Conservation (phyloP, 2,888 invertebrate genomes). For the Pandemis cinnamomeana region DNA sequence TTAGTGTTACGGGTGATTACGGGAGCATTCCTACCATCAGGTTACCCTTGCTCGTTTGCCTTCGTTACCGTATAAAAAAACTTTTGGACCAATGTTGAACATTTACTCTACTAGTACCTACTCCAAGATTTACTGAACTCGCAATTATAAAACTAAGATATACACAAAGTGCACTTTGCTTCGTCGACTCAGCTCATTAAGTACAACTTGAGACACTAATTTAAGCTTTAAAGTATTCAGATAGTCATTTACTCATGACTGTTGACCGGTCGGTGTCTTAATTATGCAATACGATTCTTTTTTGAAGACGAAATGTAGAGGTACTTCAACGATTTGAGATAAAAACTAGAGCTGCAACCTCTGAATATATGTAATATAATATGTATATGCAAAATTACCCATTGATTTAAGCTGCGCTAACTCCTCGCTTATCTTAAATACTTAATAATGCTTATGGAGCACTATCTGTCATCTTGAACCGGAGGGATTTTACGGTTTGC, state of each 20-base stretch:
- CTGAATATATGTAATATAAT: too few species aligned
- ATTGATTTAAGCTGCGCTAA: too few species aligned
- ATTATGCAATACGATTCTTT: constrained; percentile 64
- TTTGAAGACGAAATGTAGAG: constrained; percentile 50
- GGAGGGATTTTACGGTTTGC: too few species aligned
- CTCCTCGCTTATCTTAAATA: too few species aligned
- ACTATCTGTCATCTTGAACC: too few species aligned
- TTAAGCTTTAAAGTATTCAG: constrained; percentile 74
- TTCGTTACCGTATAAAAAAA: too few species aligned
- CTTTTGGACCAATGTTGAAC: neutral
- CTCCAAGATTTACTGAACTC: neutral
- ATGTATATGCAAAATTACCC: too few species aligned
- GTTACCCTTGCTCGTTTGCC: too few species aligned
- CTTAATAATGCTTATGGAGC: too few species aligned
- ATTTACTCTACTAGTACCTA: neutral
- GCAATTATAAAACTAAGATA: constrained; percentile 1
- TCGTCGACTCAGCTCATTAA: constrained; percentile 68
- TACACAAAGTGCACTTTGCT: constrained; percentile 1
- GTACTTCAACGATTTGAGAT: constrained; percentile 1
- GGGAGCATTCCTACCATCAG: too few species aligned
- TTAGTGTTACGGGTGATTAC: too few species aligned
- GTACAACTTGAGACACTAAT: constrained; percentile 68
- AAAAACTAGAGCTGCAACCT: neutral
- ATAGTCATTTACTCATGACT: constrained; percentile 60
- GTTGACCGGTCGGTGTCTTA: constrained; percentile 42